phyloP scores from a whole-genome alignment of 2,797 vertebrate species.

The Scolopax bukidnonensis region DNA sequence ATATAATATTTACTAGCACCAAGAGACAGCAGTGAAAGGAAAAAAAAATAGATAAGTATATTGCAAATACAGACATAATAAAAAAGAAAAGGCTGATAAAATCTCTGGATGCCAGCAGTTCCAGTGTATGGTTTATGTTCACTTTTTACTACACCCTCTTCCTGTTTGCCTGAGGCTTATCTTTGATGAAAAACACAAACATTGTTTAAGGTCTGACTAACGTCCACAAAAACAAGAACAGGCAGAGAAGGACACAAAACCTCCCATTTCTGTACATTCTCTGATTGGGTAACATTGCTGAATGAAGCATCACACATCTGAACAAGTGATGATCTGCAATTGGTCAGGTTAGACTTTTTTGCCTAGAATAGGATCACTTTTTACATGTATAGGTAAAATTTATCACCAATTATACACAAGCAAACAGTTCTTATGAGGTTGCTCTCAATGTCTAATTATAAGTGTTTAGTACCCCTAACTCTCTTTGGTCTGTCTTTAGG shows the following conservation, averaged over 20 bases:
- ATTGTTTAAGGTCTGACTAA: constrained; percentile 50
- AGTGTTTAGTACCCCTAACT: background rate
- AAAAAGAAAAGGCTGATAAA: constrained; percentile 18
- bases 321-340: background rate
- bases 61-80: background rate
- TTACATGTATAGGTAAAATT: background rate
- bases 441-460: background rate
- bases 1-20: background rate
- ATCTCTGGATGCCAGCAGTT: constrained; percentile 20
- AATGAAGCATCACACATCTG: background rate
- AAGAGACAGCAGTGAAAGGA: background rate
- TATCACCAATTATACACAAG: background rate
- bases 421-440: background rate
- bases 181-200: constrained; percentile 37
- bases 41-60: background rate
- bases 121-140: constrained; percentile 25
- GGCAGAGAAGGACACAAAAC: background rate
- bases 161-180: constrained; percentile 48
- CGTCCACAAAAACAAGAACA: background rate
- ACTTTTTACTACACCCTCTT: constrained; percentile 43
- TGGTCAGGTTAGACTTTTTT: background rate
- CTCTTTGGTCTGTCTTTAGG: background rate
- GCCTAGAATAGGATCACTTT: background rate
- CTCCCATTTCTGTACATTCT: background rate
- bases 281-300: background rate